Conservation (phyloP, 2,113 vertebrate genomes). For the Otocyon megalotis region DNA sequence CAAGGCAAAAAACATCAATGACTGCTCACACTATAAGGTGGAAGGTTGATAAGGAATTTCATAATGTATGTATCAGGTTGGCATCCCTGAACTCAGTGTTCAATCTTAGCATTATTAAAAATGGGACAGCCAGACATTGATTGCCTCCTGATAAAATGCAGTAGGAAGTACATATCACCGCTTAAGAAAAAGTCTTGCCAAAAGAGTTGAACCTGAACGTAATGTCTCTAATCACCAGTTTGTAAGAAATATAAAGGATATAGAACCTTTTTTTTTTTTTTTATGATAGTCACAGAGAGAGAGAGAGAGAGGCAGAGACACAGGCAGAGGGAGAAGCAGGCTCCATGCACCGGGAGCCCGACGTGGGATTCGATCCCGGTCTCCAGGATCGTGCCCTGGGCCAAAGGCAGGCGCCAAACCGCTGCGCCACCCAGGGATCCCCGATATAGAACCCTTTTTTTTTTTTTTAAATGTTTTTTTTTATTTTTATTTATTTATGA, state of each 20-base stretch:
- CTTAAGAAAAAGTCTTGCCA: background rate
- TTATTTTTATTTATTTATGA: too few relatives aligned
- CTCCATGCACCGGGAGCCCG: too few relatives aligned
- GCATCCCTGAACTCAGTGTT: background rate
- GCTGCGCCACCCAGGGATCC: too few relatives aligned
- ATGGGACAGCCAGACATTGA: background rate
- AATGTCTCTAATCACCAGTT: background rate
- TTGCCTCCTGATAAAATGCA: background rate
- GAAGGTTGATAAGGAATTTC: background rate
- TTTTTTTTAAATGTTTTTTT: too few relatives aligned
- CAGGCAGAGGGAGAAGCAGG: too few relatives aligned
- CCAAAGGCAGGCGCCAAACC: too few relatives aligned
- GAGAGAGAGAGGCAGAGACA: too few relatives aligned
- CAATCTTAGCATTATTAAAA: background rate
- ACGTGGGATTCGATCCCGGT: too few relatives aligned
- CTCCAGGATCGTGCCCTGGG: too few relatives aligned
- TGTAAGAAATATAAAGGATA: slow-evolving; percentile 9
- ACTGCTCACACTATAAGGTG: background rate
- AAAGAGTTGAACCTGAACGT: slow-evolving; percentile 19
- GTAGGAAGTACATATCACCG: background rate
- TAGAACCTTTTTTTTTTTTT: background rate
- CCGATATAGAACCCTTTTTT: too few relatives aligned
- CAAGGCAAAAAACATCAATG: background rate
- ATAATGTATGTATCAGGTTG: background rate
- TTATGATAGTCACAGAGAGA: too few relatives aligned